phyloP scores from a whole-genome alignment of 2,888 invertebrate genomes.

The Ophion ellenae region DNA sequence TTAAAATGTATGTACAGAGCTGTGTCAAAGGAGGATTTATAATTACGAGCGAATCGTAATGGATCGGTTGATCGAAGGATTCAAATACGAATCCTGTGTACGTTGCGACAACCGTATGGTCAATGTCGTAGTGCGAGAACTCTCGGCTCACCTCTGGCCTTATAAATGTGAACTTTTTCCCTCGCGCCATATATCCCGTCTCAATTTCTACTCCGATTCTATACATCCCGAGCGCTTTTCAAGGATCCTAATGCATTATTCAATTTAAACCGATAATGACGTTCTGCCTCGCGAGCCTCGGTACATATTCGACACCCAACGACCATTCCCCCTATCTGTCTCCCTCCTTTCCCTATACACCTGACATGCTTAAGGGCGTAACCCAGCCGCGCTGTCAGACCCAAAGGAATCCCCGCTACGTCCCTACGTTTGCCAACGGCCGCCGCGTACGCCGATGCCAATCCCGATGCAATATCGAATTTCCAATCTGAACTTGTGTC shows the following conservation, averaged over 20 bases:
- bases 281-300: conserved; percentile 46
- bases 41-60: conserved; percentile 12
- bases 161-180: conserved; percentile 44
- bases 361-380: conserved; percentile 8
- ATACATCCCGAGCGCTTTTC: conserved; percentile 44
- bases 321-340: conserved; percentile 14
- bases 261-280: conserved; percentile 63
- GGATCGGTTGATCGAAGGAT: conserved; percentile 31
- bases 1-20: not conserved
- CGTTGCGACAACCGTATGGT: conserved; percentile 37
- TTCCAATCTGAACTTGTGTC: conserved; percentile 49
- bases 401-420: not conserved
- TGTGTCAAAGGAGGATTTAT: not conserved
- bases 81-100: conserved; percentile 10
- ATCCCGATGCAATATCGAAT: conserved; percentile 59
- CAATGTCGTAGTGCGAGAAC: conserved; percentile 38
- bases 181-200: conserved; percentile 11
- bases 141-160: conserved; percentile 55
- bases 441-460: conserved; percentile 41
- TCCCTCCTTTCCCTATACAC: not conserved
- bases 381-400: not conserved
- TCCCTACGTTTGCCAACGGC: not conserved
- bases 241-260: conserved; percentile 63
- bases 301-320: conserved; percentile 59
- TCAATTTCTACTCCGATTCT: conserved; percentile 37